Evolutionary conservation across 2,113 vertebrate genomes (phyloP).

Genomic region (Pipra filicauda): DNA sequence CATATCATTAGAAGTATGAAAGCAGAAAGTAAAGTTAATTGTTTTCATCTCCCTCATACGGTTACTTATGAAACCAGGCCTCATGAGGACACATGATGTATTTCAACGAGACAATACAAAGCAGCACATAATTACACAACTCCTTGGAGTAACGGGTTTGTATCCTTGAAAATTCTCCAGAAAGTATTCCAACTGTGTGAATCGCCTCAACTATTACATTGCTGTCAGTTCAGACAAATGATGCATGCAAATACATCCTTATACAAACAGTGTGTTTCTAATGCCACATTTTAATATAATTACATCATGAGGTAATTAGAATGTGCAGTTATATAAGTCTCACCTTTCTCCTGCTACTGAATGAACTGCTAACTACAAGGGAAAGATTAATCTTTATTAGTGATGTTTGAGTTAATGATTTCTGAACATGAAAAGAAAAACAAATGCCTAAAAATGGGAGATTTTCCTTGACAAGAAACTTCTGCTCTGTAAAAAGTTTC

Average conservation of each 20-base stretch:
- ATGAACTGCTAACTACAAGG: neutral
- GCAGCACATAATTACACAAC: slow-evolving; percentile 16
- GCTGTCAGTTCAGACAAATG: slow-evolving; percentile 57
- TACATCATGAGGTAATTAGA: slow-evolving; percentile 34
- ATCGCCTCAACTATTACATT: slow-evolving; percentile 31
- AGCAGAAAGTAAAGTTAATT: slow-evolving; percentile 53
- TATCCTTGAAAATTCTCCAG: slow-evolving; percentile 33
- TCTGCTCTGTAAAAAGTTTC: neutral
- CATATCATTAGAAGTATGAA: slow-evolving; percentile 7
- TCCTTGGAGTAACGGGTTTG: slow-evolving; percentile 10
- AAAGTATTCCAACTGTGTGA: slow-evolving; percentile 25
- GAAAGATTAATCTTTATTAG: slow-evolving; percentile 15
- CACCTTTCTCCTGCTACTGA: neutral
- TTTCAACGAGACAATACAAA: slow-evolving; percentile 50
- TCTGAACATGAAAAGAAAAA: neutral
- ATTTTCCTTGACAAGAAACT: neutral
- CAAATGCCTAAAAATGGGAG: neutral
- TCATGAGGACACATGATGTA: slow-evolving; percentile 18
- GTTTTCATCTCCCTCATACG: slow-evolving; percentile 32
- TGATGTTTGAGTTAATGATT: neutral
- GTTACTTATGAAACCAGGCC: slow-evolving; percentile 16
- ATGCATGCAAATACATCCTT: slow-evolving; percentile 43
- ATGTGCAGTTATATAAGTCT: slow-evolving; percentile 31
- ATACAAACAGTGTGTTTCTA: slow-evolving; percentile 38
- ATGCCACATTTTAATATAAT: slow-evolving; percentile 56